Percentiles rank a stretch among this genome's conserved stretches.
Conservation (phyloP, 2,113 vertebrate species). For the Pipra filicauda region DNA sequence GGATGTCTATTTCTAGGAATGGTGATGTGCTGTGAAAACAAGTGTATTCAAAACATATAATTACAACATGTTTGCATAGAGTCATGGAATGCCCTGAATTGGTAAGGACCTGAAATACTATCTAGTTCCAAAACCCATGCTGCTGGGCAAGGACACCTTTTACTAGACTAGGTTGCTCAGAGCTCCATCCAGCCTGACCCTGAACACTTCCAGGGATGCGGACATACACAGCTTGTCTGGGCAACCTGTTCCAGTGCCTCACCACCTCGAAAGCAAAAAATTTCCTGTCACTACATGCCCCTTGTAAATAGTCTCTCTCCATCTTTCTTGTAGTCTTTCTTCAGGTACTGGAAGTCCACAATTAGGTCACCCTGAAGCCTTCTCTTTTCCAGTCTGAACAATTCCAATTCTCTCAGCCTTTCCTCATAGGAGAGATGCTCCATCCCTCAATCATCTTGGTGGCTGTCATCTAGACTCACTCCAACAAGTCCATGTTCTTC, state of each 20-base stretch:
- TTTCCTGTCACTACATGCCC: background rate
- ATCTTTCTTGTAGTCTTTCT: background rate
- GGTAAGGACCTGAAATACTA: background rate
- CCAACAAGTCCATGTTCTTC: background rate
- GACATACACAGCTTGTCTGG: background rate
- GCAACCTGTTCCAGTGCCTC: background rate
- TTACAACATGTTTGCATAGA: background rate
- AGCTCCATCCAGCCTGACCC: background rate
- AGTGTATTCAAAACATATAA: background rate
- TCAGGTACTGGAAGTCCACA: background rate
- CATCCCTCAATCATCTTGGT: background rate
- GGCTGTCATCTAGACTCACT: background rate
- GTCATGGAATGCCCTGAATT: background rate
- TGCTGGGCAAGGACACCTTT: rapidly evolving
- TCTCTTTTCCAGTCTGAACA: background rate
- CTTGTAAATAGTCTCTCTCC: background rate
- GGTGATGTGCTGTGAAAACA: background rate
- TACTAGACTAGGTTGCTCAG: background rate
- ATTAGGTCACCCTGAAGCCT: background rate
- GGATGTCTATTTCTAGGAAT: background rate
- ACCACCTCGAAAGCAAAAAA: background rate
- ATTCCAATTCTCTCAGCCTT: background rate
- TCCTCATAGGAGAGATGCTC: background rate
- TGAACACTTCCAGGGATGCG: background rate
- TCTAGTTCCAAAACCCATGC: background rate